phyloP scores from a whole-genome alignment of 2,113 vertebrate species.

The Periophthalmus modestus region DNA sequence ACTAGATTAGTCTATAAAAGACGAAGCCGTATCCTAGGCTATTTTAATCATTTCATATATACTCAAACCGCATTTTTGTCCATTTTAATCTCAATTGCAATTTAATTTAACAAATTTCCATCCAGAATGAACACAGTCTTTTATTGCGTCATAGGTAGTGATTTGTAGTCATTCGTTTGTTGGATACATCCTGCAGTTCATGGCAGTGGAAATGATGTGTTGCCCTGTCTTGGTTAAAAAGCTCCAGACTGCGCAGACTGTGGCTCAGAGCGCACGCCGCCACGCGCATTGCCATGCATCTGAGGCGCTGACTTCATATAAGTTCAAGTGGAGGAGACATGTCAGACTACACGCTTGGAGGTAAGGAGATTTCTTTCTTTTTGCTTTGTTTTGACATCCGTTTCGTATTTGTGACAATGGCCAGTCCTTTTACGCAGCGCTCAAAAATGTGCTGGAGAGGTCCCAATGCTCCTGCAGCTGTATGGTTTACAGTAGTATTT shows the following conservation, averaged over 20 bases:
- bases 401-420: background rate
- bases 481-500: background rate
- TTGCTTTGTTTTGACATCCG: background rate
- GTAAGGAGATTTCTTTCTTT: slow-evolving; percentile 42
- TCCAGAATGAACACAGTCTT: background rate
- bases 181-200: background rate
- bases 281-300: slow-evolving; percentile 21
- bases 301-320: slow-evolving; percentile 23
- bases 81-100: background rate
- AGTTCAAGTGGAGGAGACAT: slow-evolving; percentile 36
- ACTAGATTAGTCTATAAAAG: too few species aligned
- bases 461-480: background rate
- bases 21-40: too few species aligned
- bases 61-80: background rate
- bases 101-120: background rate
- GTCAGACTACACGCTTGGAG: slow-evolving; percentile 62
- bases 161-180: background rate
- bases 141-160: background rate
- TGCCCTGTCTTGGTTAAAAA: background rate
- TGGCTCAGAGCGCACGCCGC: slow-evolving; percentile 48
- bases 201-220: background rate
- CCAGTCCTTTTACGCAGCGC: background rate
- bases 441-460: background rate
- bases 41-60: too few species aligned
- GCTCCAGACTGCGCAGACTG: slow-evolving; percentile 28